Percentiles rank a stretch among this genome's conserved stretches.
phyloP scores from a whole-genome alignment of 2,888 invertebrate species.

The Acanthosepion esculentum region DNA sequence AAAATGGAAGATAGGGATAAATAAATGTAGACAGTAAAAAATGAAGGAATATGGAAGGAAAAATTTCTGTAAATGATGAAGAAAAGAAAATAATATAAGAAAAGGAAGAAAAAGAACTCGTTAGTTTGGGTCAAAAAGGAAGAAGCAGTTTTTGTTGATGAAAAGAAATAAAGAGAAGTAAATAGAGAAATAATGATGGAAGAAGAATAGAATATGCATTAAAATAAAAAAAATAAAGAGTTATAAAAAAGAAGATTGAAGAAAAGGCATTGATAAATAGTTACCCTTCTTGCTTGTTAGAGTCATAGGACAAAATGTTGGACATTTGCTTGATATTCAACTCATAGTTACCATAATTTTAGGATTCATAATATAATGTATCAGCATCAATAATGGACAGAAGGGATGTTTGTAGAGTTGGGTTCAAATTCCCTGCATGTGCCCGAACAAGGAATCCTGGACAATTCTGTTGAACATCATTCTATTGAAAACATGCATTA shows the following conservation, averaged over 20 bases:
- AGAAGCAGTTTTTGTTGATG: too few species aligned
- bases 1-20: background rate
- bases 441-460: background rate
- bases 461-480: background rate
- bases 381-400: background rate
- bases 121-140: too few species aligned
- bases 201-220: too few species aligned
- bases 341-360: background rate
- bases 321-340: background rate
- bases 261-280: too few species aligned
- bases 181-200: too few species aligned
- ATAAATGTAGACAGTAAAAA: background rate
- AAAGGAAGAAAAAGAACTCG: too few species aligned
- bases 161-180: too few species aligned
- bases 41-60: background rate
- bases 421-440: background rate
- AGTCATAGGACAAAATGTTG: background rate
- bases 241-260: too few species aligned
- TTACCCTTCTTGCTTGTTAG: background rate
- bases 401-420: background rate
- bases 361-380: background rate
- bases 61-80: background rate
- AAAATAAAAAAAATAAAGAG: too few species aligned
- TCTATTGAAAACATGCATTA: slow-evolving; percentile 33
- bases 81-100: too few species aligned